phyloP scores from a whole-genome alignment of 2,797 vertebrate species.

The Ptychadena robeensis region DNA sequence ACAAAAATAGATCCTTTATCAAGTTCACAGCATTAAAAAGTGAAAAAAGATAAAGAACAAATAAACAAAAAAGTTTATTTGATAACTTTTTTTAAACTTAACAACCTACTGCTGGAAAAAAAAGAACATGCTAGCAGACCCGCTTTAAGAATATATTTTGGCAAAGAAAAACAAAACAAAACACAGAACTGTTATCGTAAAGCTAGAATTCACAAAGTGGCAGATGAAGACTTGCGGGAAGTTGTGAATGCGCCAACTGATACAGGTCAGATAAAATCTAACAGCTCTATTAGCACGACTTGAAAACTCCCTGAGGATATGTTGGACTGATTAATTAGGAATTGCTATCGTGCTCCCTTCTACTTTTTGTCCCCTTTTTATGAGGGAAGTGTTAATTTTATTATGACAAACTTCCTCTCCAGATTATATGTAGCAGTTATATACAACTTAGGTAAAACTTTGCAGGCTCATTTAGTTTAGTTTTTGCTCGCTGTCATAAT shows the following conservation, averaged over 20 bases:
- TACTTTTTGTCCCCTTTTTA: conserved; percentile 22
- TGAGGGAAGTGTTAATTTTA: conserved; percentile 22
- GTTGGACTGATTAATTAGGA: conserved; percentile 48
- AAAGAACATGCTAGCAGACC: conserved; percentile 51
- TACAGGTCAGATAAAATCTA: conserved; percentile 52
- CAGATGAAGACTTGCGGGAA: conserved; percentile 46
- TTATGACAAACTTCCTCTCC: conserved; percentile 23
- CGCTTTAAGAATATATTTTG: conserved; percentile 52
- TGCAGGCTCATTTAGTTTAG: not conserved
- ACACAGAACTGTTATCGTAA: conserved; percentile 52
- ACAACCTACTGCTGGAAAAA: conserved; percentile 33
- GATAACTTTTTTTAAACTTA: conserved; percentile 36
- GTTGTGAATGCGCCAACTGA: conserved; percentile 55
- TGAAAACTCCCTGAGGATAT: conserved; percentile 41
- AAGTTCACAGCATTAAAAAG: not conserved
- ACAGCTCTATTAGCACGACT: conserved; percentile 50
- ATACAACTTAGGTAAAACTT: conserved; percentile 11
- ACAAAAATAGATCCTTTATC: too few relatives aligned
- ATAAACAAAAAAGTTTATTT: conserved; percentile 34
- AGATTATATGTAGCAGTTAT: not conserved
- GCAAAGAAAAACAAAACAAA: conserved; percentile 51
- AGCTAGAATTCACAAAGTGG: conserved; percentile 49
- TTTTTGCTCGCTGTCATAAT: not conserved
- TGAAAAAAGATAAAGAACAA: not conserved
- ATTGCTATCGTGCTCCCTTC: conserved; percentile 12